These are phyloP conservation scores for Ctenosaura bakeri DNA, from an alignment of 2,797 vertebrate genomes.

Conservation along the genomic window DNA sequence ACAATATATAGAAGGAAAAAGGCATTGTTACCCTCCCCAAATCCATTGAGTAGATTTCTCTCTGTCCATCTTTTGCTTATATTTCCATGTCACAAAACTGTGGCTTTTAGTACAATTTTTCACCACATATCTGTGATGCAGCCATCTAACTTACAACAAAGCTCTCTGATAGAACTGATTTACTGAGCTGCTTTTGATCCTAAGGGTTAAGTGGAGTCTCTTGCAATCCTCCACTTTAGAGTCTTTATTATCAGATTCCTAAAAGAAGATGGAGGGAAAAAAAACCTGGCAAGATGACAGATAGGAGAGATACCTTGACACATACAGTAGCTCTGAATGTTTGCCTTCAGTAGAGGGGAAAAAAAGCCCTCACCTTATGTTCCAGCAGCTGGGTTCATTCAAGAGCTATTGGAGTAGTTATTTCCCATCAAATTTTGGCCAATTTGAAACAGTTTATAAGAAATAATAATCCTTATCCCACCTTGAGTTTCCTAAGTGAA, in stretches of 20 bases:
- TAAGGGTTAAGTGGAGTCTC: not conserved
- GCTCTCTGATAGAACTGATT: constrained; percentile 29
- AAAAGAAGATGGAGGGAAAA: constrained; percentile 15
- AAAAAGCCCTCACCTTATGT: not conserved
- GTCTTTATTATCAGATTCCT: constrained; percentile 42
- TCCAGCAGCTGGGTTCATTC: not conserved
- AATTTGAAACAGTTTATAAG: constrained; percentile 11
- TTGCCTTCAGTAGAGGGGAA: constrained; percentile 1
- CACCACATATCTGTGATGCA: not conserved
- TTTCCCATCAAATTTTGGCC: not conserved
- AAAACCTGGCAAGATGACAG: not conserved
- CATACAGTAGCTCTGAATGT: not conserved
- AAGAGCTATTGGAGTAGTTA: constrained; percentile 16
- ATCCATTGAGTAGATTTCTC: constrained; percentile 28
- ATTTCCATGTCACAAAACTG: constrained; percentile 8
- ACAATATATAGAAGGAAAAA: constrained; percentile 20
- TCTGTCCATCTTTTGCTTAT: not conserved
- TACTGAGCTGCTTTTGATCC: constrained; percentile 13
- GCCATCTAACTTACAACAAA: constrained; percentile 40
- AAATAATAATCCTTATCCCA: not conserved
- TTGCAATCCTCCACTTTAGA: constrained; percentile 35
- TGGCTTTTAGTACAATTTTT: constrained; percentile 19
- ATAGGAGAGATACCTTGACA: not conserved
- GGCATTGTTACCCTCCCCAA: not conserved
- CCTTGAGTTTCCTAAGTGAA: not conserved